These are phyloP conservation scores for Cliona cf. orientalis DNA, from an alignment of 37 sponge, comb jelly and placozoan genomes.

Conservation along the genomic window DNA sequence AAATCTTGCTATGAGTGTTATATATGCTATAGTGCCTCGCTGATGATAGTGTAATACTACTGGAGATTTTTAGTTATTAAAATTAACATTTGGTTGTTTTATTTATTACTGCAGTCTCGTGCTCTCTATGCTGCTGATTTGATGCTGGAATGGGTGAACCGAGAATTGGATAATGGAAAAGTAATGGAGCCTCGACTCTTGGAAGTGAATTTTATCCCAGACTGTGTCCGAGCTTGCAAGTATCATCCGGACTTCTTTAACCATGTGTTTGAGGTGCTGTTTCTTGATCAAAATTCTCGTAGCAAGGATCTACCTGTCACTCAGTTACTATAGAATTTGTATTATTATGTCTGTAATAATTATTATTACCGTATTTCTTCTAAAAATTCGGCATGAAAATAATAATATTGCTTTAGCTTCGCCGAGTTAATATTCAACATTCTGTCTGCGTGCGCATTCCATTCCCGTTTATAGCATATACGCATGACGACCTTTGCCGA, in stretches of 20 bases:
- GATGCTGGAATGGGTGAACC: slow-evolving; percentile 86
- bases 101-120: slow-evolving; percentile 51
- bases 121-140: slow-evolving; percentile 91
- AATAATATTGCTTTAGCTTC: too few species aligned
- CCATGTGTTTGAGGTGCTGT: slow-evolving; percentile 78
- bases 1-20: too few species aligned
- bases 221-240: slow-evolving; percentile 83
- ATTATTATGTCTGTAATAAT: too few species aligned
- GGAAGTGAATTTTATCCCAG: slow-evolving; percentile 91
- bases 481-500: too few species aligned
- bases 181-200: slow-evolving; percentile 75
- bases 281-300: too few species aligned
- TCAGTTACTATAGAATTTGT: too few species aligned
- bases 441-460: too few species aligned
- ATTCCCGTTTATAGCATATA: too few species aligned
- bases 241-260: slow-evolving; percentile 90
- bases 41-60: not conserved
- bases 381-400: too few species aligned
- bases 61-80: too few species aligned
- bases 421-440: too few species aligned
- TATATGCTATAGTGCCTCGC: not conserved
- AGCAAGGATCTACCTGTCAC: not conserved
- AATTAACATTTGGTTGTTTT: not conserved
- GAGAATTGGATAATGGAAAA: slow-evolving; percentile 6
- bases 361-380: too few species aligned